Evolutionary conservation across 2,888 invertebrate species (phyloP), one percentile per base, ranked within the genome.

Genomic region (Sympetrum striolatum): DNA sequence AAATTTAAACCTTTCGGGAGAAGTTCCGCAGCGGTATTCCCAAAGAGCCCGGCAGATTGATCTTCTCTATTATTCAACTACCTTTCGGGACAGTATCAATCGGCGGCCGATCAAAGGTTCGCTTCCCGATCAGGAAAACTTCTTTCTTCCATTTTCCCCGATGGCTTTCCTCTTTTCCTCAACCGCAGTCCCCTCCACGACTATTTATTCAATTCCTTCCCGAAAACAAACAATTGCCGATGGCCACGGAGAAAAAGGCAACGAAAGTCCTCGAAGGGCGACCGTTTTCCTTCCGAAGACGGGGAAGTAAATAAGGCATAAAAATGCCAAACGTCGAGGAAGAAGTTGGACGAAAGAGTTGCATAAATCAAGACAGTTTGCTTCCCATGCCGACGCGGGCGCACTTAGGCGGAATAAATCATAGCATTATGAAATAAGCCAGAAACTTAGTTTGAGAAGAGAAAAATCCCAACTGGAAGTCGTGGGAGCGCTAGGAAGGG

Each of bases 51-150:
- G n/a, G 35, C 35, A 53, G 35, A 82, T 82, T 8, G 58, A 15
- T 58, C 31, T 25, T 10, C 18, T 82, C 58, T 82, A 82, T 82
- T 82, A 82, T 82, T 82, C 82, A 82, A 58, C 82, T 58, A 48
- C 15, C 73, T 82, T 82, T 35, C 82, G 82, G 48, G 31, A 48
- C 48, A 31, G 31, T 82, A 53, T 58, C 58, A 53, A 82, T 35
- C 35, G 82, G 58, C 18, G 22, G 15, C 35, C 82, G 82, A 82
- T 82, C 82, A 82, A 58, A 82, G 82, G 53, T 53, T 31, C 48
- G 53, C 18, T n/a, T 82, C 35, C 48, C 4, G 31, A 82, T 31
- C 53, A 18, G 25, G 53, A 53, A 35, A 37, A 18, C 25, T 35
- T 35, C 53, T 82, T 15, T 10, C 35, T 35, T 25, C 22, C 35